phyloP scores from a whole-genome alignment of 2,888 invertebrate genomes.

The Machimus atricapillus region DNA sequence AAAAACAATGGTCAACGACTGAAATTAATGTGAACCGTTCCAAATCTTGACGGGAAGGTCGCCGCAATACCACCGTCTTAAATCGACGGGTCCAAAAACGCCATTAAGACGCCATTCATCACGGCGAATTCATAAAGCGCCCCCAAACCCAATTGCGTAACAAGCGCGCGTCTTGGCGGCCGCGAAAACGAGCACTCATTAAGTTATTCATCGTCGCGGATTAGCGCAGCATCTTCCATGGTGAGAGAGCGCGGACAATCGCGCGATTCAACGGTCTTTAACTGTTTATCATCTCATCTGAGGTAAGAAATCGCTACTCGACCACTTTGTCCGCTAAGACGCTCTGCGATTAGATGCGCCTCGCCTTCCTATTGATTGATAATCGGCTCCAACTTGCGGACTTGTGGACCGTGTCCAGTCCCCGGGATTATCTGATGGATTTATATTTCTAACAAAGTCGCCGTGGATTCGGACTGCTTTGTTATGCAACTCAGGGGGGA shows the following conservation, averaged over 20 bases:
- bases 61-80: background rate
- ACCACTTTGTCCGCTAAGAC: background rate
- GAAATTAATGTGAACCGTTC: constrained; percentile 6
- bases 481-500: background rate
- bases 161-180: background rate
- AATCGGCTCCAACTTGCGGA: background rate
- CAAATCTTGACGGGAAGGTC: constrained; percentile 23
- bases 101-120: constrained; percentile 5
- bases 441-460: background rate
- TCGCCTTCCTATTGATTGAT: constrained; percentile 8
- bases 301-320: background rate
- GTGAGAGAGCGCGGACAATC: background rate
- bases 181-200: constrained; percentile 9
- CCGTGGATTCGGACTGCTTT: background rate
- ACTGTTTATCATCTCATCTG: constrained; percentile 10
- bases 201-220: constrained; percentile 12
- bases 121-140: background rate
- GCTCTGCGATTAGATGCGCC: background rate
- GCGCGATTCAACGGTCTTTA: constrained; percentile 20
- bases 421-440: background rate
- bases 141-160: constrained; percentile 3
- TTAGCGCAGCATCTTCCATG: background rate
- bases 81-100: background rate
- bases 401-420: background rate
- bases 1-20: background rate